Conservation (phyloP, 2,113 vertebrate genomes). For the Ibidorhyncha struthersii region DNA sequence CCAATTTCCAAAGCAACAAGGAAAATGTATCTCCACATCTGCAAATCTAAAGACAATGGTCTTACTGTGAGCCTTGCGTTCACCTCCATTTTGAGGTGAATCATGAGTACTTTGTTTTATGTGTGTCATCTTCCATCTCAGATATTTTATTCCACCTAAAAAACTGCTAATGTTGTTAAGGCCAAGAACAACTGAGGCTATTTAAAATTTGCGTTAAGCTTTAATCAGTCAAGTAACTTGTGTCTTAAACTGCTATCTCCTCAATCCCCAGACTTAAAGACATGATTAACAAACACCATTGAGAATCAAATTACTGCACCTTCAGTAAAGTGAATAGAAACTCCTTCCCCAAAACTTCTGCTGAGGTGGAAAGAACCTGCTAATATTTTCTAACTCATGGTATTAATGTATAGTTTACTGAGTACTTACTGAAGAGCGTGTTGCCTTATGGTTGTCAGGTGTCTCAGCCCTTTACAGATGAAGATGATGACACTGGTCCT, state of each 20-base stretch:
- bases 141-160: neutral
- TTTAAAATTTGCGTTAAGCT: neutral
- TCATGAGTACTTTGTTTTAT: neutral
- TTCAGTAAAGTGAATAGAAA: neutral
- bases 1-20: conserved; percentile 33
- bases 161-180: neutral
- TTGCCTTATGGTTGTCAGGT: neutral
- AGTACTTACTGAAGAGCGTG: neutral
- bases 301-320: neutral
- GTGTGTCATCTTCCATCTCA: neutral
- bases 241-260: neutral
- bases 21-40: neutral
- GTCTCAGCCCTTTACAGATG: neutral
- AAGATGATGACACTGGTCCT: neutral
- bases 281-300: neutral
- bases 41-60: neutral
- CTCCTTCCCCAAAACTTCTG: neutral
- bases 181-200: neutral
- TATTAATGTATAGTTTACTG: neutral
- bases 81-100: neutral
- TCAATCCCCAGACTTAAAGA: neutral
- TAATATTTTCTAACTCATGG: neutral
- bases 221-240: neutral
- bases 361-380: neutral
- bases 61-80: neutral